Percentiles rank a stretch among this genome's conserved stretches.
Evolutionary conservation across 2,797 vertebrate genomes (phyloP).

Genomic region (Botia almorhae): DNA sequence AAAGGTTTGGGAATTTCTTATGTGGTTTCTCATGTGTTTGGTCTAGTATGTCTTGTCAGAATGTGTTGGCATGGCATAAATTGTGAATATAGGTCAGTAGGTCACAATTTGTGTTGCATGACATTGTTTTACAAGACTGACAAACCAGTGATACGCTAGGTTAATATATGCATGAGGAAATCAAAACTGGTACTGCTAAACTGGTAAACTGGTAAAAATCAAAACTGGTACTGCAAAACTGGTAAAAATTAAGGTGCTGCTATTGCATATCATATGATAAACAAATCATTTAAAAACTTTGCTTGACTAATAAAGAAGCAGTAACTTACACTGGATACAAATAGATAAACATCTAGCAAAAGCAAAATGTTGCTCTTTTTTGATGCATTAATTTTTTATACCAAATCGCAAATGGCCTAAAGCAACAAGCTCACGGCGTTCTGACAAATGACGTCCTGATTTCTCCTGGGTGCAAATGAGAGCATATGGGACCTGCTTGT

Average conservation of each 20-base stretch:
- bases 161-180: neutral
- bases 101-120: constrained; percentile 29
- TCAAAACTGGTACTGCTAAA: too few relatives aligned
- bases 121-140: neutral
- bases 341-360: neutral
- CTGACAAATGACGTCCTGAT: constrained; percentile 29
- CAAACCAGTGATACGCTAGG: neutral
- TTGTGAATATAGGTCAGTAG: constrained; percentile 42
- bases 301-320: too few relatives aligned
- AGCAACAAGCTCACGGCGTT: neutral
- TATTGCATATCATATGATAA: neutral
- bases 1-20: constrained; percentile 83
- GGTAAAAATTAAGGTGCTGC: neutral
- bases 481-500: constrained; percentile 68
- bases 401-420: constrained; percentile 1
- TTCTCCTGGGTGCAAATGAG: constrained; percentile 51
- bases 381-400: neutral
- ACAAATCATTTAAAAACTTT: too few relatives aligned
- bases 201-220: too few relatives aligned
- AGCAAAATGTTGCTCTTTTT: neutral
- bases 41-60: neutral
- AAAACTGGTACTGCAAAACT: too few relatives aligned
- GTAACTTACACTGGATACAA: neutral
- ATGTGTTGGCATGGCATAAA: constrained; percentile 26
- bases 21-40: constrained; percentile 2